Percentiles rank a stretch among this genome's conserved stretches.
These are phyloP conservation scores for Diarsia mendica DNA, from an alignment of 2,888 invertebrate species.

Conservation along the genomic window DNA sequence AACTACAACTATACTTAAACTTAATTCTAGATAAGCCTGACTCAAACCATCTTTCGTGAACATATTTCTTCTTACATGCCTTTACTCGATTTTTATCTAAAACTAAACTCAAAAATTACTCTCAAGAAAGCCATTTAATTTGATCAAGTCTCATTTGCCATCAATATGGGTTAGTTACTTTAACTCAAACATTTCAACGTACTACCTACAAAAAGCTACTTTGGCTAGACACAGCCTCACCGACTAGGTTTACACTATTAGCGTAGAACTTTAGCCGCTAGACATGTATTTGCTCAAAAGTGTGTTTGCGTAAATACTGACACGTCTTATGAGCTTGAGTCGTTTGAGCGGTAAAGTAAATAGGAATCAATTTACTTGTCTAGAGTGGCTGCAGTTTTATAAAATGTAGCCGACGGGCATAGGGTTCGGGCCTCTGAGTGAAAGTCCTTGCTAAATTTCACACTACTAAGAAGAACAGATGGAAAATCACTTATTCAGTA, in stretches of 20 bases:
- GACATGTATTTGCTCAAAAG: conserved; percentile 10
- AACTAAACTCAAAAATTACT: neutral
- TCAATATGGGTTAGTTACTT: conserved; percentile 1
- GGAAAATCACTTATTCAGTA: no score
- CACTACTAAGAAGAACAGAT: no score
- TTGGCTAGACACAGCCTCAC: neutral
- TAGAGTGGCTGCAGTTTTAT: conserved; percentile 2
- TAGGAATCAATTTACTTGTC: neutral
- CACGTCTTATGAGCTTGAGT: conserved; percentile 10
- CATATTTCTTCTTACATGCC: no score
- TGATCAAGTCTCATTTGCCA: neutral
- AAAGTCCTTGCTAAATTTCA: no score
- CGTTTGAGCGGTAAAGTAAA: conserved; percentile 6
- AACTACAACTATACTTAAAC: no score
- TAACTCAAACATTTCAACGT: neutral
- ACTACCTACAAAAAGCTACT: conserved; percentile 5
- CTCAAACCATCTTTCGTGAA: neutral
- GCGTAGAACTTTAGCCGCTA: conserved; percentile 22
- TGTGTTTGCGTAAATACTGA: conserved; percentile 16
- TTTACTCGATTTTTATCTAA: neutral
- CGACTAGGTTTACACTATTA: conserved; percentile 7
- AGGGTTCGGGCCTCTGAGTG: no score
- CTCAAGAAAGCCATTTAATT: neutral
- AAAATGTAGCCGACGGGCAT: no score
- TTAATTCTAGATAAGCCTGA: no score